Percentiles rank a stretch among this genome's conserved stretches.
These are phyloP conservation scores for Petrocephalus sullivani DNA, from an alignment of 2,797 vertebrate genomes.

Conservation along the genomic window DNA sequence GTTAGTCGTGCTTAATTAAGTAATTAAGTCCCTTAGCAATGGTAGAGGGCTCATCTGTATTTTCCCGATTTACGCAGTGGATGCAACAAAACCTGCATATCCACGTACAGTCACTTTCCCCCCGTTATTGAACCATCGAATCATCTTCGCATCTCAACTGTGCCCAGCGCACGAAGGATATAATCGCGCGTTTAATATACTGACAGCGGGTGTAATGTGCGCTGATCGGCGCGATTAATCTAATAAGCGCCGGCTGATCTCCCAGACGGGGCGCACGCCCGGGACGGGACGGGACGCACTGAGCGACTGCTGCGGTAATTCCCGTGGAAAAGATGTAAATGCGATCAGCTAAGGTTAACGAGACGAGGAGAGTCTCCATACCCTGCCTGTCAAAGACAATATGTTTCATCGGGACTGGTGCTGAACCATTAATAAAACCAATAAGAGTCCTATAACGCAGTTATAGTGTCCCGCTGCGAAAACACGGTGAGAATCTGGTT, in stretches of 20 bases:
- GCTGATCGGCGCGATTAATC: background rate
- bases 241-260: background rate
- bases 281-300: background rate
- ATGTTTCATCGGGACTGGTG: background rate
- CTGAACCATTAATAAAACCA: background rate
- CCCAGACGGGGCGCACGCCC: background rate
- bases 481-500: background rate
- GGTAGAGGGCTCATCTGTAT: background rate
- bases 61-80: background rate
- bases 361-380: slow-evolving; percentile 9
- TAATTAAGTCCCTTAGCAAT: background rate
- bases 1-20: background rate
- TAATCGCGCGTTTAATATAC: background rate
- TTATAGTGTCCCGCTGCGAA: background rate
- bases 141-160: background rate
- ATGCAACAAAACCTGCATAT: background rate
- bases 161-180: background rate
- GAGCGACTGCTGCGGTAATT: background rate
- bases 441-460: background rate
- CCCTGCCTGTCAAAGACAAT: background rate
- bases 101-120: background rate
- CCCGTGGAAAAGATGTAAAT: slow-evolving; percentile 9
- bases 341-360: slow-evolving; percentile 12
- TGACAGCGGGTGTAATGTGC: background rate
- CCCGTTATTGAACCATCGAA: background rate